Conservation (phyloP, 2,113 vertebrate species). For the Syrmaticus mikado region DNA sequence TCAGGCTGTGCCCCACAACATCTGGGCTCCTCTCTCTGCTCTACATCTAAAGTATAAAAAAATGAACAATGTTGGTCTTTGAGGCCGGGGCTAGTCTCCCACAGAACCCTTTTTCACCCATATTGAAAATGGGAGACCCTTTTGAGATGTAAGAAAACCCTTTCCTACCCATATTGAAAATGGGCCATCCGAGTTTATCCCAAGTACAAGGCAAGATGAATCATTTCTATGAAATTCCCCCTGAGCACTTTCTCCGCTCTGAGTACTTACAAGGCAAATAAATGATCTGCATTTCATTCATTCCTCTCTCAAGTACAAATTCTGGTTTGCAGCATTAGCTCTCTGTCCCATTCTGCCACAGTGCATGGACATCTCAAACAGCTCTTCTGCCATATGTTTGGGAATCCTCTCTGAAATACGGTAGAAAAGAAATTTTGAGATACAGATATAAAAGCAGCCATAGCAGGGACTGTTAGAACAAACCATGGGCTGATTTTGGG, state of each 20-base stretch:
- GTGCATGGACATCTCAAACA: background rate
- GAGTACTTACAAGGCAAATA: background rate
- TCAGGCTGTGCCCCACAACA: fast-evolving
- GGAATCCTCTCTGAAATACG: background rate
- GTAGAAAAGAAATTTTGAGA: background rate
- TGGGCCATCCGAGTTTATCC: background rate
- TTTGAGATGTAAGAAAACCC: background rate
- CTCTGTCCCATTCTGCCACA: background rate
- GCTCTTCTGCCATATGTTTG: background rate
- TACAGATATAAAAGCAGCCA: background rate
- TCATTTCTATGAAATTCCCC: background rate
- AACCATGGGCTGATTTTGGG: background rate
- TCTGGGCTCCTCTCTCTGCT: background rate
- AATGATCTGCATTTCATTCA: background rate
- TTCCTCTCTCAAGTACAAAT: conserved; percentile 9
- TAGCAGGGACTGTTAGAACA: background rate
- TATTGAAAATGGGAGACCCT: background rate
- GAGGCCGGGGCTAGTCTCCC: background rate
- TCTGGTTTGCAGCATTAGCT: background rate
- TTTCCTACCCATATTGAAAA: background rate
- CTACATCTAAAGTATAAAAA: background rate
- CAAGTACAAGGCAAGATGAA: background rate
- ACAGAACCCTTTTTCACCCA: background rate
- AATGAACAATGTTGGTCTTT: background rate
- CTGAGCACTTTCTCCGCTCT: background rate